Evolutionary conservation across 2,113 vertebrate species (phyloP).

Genomic region (Alces alces): DNA sequence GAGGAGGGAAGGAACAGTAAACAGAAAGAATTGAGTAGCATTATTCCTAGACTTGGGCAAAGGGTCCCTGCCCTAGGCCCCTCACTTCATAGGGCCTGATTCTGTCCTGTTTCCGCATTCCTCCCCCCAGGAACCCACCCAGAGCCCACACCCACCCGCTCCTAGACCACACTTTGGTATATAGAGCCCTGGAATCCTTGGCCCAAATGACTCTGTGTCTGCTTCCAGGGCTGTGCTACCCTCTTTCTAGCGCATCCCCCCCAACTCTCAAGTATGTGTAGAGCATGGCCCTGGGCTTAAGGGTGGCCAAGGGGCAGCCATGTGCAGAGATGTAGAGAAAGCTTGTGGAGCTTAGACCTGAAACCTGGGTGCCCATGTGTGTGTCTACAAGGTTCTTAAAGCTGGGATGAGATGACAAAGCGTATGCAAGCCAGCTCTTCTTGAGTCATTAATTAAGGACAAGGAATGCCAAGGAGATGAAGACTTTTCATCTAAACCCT

Average conservation of each 20-base stretch:
- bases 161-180: neutral
- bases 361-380: neutral
- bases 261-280: too few relatives aligned
- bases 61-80: neutral
- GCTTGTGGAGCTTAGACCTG: neutral
- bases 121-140: neutral
- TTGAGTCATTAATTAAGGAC: neutral
- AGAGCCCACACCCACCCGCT: fast-evolving
- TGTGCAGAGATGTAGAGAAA: neutral
- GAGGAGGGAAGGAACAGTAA: too few relatives aligned
- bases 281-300: neutral
- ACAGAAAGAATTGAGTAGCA: fast-evolving
- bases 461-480: neutral
- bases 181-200: neutral
- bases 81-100: neutral
- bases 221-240: neutral
- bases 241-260: neutral
- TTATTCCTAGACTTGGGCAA: neutral
- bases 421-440: neutral
- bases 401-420: neutral
- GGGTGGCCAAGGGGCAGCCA: neutral
- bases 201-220: neutral
- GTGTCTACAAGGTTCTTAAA: neutral
- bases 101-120: neutral
- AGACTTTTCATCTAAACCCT: neutral